phyloP scores from a whole-genome alignment of 2,797 vertebrate species.

The Brotula barbata region DNA sequence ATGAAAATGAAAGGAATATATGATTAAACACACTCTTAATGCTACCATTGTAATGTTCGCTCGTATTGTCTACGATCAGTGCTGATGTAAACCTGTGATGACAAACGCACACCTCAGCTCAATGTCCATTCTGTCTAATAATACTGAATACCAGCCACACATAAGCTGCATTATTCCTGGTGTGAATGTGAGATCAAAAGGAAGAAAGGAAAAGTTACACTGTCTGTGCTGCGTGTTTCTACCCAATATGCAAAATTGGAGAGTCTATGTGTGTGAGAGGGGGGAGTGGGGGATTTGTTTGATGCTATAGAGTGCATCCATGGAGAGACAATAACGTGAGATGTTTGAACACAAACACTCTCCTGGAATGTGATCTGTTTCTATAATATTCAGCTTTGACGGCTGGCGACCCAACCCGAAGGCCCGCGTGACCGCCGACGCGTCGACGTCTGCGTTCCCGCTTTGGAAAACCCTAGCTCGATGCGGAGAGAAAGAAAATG shows the following conservation, averaged over 20 bases:
- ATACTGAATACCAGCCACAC: too few relatives aligned
- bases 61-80: too few relatives aligned
- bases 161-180: conserved; percentile 9
- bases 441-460: conserved; percentile 42
- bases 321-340: neutral
- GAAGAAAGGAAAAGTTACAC: neutral
- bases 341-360: conserved; percentile 11
- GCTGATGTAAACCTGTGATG: too few relatives aligned
- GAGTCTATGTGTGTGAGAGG: neutral
- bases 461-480: conserved; percentile 49
- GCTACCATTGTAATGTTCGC: too few relatives aligned
- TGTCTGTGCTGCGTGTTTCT: neutral
- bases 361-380: conserved; percentile 42
- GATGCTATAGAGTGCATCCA: neutral
- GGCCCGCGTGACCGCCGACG: conserved; percentile 31
- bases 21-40: too few relatives aligned
- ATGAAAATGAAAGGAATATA: too few relatives aligned
- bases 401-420: conserved; percentile 21
- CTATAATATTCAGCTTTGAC: conserved; percentile 23
- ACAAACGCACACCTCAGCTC: too few relatives aligned
- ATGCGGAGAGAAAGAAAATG: conserved; percentile 36
- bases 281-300: neutral
- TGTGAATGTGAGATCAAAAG: neutral
- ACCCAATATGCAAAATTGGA: conserved; percentile 12
- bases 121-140: too few relatives aligned